Conservation (phyloP, 2,797 vertebrate species). For the Champsocephalus esox region DNA sequence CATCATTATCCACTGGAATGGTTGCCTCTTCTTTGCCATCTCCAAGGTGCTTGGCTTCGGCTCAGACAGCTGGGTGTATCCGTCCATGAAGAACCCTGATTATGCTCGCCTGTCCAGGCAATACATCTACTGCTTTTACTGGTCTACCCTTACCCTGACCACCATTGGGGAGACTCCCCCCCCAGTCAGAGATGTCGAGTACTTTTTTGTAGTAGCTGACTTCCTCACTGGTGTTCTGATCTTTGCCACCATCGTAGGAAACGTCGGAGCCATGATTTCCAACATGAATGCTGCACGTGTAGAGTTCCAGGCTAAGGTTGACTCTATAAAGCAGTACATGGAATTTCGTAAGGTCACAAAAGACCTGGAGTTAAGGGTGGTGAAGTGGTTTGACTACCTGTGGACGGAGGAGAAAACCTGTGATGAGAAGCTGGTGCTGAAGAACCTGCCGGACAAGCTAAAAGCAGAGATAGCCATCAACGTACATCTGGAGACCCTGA, state of each 20-base stretch:
- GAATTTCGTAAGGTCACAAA: slow-evolving; percentile 95
- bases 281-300: slow-evolving; percentile 94
- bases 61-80: slow-evolving; percentile 95
- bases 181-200: slow-evolving; percentile 92
- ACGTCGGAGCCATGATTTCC: slow-evolving; percentile 97
- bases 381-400: slow-evolving; percentile 98
- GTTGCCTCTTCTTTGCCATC: slow-evolving; percentile 94
- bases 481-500: slow-evolving; percentile 94
- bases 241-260: slow-evolving; percentile 97
- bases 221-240: slow-evolving; percentile 96
- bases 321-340: slow-evolving; percentile 98
- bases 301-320: slow-evolving; percentile 95
- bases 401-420: slow-evolving; percentile 96
- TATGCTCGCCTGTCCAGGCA: slow-evolving; percentile 87
- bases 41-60: slow-evolving; percentile 95
- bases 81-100: slow-evolving; percentile 82
- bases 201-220: slow-evolving; percentile 94
- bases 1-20: slow-evolving; percentile 98
- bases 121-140: slow-evolving; percentile 96
- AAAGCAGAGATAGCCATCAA: slow-evolving; percentile 98
- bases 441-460: slow-evolving; percentile 94
- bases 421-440: slow-evolving; percentile 93
- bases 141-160: slow-evolving; percentile 96
- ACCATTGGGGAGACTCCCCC: slow-evolving; percentile 97
- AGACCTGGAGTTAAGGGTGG: slow-evolving; percentile 92